Evolutionary conservation across 2,797 vertebrate species (phyloP), one percentile per base, ranked within the genome.

Genomic region (Onychomys leucogaster): DNA sequence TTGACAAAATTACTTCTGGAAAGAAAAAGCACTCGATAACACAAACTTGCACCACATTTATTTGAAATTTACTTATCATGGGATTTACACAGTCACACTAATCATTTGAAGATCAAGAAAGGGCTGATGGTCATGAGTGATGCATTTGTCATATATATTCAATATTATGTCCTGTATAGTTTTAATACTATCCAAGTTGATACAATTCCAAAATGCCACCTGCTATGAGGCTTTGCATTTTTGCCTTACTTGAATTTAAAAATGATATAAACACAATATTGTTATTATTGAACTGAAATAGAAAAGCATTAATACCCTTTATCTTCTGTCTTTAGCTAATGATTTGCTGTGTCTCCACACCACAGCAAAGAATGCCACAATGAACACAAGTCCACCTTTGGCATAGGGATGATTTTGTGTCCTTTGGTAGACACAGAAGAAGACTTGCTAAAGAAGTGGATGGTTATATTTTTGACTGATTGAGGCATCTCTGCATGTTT

Each of bases 1-100:
- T 98, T 97, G 69, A 97, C 98, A 97, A 98, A 98, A 98, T 94
- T 97, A 86, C 89, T 97, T 29, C 94, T 94, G 43, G 37, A 97
- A 84, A 92, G 87, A 41, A 46, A 95, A 90, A 82, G 97, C 97
- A 32, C 83, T 89, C 97, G 97, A 97, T 96, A 97, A 97, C 57
- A 52, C 69, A 88, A 95, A 88, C 0, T 37, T 95, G 65, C 90
- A 96, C 93, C 98, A 55, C 85, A 87, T 97, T 98, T 98, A 97
- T 96, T 95, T 97, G 89, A 96, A 98, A 96, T 91, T 94, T 84
- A 95, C 65, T 96, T 98, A 90, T 94, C 94, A 98, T 90, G 95
- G 59, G 97, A 97, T 97, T 97, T 37, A 97, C 59, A 93, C 83
- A 97, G 96, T 98, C 75, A 89, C 93, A 88, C 52, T 82, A 32